Base-by-base conservation (phyloP, 2,113 vertebrate species). In the Pardalotus punctatus region DNA sequence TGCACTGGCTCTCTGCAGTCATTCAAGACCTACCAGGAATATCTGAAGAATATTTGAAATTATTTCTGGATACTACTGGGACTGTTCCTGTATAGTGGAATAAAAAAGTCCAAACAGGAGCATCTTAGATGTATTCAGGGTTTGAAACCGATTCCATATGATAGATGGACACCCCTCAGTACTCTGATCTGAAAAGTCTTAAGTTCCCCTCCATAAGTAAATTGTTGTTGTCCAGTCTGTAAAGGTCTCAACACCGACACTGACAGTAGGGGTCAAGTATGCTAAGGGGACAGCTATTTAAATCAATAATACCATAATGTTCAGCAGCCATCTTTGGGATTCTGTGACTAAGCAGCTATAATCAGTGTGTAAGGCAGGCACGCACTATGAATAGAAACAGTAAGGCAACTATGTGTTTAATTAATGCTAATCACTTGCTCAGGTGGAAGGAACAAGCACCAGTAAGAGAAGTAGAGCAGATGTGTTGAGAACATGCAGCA, bases 401-500 rank as follows among this genome's bases (percentile, higher is more conserved):
- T n/a, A 60, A 43, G 12, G 43, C 11, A 86, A 19, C 10, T 21
- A 15, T 2, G 1, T 10, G 48, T 76, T 60, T n/a, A 53, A 61
- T 25, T 10, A n/a, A 53, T n/a, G 31, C 7, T 56, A 40, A 53
- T 69, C 24, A 50, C 15, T 88, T 67, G 17, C 31, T 91, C 7
- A 24, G 24, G 28, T 43, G 28, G 15, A 47, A 67, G 38, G 9
- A 25, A 27, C 6, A 60, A 61, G 11, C 4, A 18, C 9, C 45
- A 69, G 15, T 11, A 48, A 83, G 24, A 69, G 56, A 73, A 67
- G 18, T 33, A 66, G 58, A 71, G 53, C 14, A 53, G 60, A 71
- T 11, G 2, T 48, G 14, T 33, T 83, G 43, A 60, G 38, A 60
- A 15, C 19, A 47, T 40, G 11, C 24, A 60, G 7, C 0, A 0